phyloP scores from a whole-genome alignment of 2,113 vertebrate species.

The Pelvicachromis taeniatus region DNA sequence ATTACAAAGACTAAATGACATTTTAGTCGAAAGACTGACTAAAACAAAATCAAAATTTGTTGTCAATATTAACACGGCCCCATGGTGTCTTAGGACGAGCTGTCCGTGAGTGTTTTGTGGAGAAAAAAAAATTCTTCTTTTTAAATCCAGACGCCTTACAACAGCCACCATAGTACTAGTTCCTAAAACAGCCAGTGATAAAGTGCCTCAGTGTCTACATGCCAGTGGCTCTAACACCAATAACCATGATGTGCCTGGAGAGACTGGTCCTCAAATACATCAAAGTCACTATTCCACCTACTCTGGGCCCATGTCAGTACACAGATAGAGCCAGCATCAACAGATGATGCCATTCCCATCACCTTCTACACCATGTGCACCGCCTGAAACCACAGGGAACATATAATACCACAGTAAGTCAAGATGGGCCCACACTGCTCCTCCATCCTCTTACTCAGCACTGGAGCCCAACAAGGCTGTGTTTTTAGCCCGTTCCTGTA shows the following conservation, averaged over 20 bases:
- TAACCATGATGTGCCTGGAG: neutral
- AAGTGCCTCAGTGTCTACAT: neutral
- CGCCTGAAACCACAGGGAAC: neutral
- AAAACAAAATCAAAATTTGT: too few species aligned
- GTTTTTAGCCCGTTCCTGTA: neutral
- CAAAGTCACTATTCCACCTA: neutral
- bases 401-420: neutral
- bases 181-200: neutral
- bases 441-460: neutral
- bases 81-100: too few species aligned
- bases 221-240: neutral
- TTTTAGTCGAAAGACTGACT: too few species aligned
- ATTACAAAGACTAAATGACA: too few species aligned
- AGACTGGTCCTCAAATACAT: neutral
- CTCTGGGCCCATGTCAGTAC: neutral
- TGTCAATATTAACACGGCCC: too few species aligned
- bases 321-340: neutral
- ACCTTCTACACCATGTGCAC: neutral
- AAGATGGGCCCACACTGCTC: neutral
- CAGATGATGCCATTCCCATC: neutral
- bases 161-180: neutral
- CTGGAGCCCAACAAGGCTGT: neutral
- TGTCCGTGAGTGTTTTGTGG: too few species aligned
- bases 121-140: too few species aligned
- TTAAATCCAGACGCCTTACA: neutral